Base-by-base conservation (phyloP, 2,797 vertebrate genomes). In the Chelidonichthys spinosus region DNA sequence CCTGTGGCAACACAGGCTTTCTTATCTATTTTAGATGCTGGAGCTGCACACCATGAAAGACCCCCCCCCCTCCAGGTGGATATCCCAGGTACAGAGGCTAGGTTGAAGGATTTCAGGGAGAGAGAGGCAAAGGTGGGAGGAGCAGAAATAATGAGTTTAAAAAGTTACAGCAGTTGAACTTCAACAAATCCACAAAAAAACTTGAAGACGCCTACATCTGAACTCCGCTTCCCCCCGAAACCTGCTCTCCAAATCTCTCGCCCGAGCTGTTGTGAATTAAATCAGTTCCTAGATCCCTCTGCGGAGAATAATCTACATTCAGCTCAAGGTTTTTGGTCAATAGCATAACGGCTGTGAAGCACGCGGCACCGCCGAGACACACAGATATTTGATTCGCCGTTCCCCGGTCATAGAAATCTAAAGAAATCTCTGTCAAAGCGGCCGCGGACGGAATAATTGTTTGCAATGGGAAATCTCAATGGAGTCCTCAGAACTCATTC, bases 331-430 rank as follows among this genome's bases (percentile, higher is more conserved):
- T 69, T 25, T 35, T 39, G 84, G 79, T 85, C 78, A 85, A 79
- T 79, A 79, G 75, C 54, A 64, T 65, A 68, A 81, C 66, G 63
- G 58, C 71, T 66, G 69, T 70, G 69, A 81, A 82, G 74, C 79
- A 63, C 40, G 4, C 59, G 65, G 66, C 71, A 75, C 82, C 81
- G 5, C 61, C 69, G 80, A 84, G 82, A 80, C 65, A 70, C 53
- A 93, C 85, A 82, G 92, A 87, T 37, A 94, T 94, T 82, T 86
- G 95, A 96, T 96, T 95, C 94, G 96, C 91, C 65, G 93, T 25
- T 25, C 25, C 92, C 85, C 94, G 91, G 66, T 95, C 93, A 84
- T 95, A 96, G 86, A 95, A 96, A 88, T 94, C 95, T 40, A 93
- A 95, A 74, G 95, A 92, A 90, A 95, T 95, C 95, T 94, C 95